Percentiles rank a stretch among this genome's conserved stretches.
Evolutionary conservation across 2,113 vertebrate species (phyloP).

Genomic region (Myiozetetes cayanensis): DNA sequence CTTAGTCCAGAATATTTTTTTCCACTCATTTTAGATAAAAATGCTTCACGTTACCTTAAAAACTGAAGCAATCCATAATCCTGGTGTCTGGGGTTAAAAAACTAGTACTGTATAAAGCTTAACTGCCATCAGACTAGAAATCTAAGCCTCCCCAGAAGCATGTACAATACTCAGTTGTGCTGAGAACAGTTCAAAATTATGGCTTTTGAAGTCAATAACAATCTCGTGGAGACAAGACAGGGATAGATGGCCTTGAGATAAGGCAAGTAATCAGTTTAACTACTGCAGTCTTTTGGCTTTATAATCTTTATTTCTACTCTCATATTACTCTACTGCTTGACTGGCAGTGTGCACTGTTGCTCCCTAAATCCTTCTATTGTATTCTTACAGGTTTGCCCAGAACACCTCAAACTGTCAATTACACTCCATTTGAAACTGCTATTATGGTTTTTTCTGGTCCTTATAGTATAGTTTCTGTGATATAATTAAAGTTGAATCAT

Average conservation of each 20-base stretch:
- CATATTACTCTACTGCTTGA: not conserved
- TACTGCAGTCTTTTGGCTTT: not conserved
- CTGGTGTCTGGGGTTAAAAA: not conserved
- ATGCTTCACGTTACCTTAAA: not conserved
- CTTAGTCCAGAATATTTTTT: not conserved
- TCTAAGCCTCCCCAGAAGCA: not conserved
- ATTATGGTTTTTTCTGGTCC: not conserved
- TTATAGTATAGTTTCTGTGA: not conserved
- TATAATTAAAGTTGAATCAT: not conserved
- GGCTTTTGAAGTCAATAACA: not conserved
- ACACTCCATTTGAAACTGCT: not conserved
- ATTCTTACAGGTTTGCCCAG: not conserved
- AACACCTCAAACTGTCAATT: not conserved
- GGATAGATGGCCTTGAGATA: not conserved
- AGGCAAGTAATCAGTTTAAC: not conserved
- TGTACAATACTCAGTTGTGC: not conserved
- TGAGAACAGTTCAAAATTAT: not conserved
- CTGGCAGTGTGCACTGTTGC: not conserved
- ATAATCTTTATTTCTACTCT: not conserved
- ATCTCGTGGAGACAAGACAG: not conserved
- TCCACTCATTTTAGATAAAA: not conserved
- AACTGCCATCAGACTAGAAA: not conserved
- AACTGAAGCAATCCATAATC: not conserved
- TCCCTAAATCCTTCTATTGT: not conserved
- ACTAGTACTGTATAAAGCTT: not conserved